These are phyloP conservation scores for Synodontis membranacea DNA, from an alignment of 2,113 vertebrate genomes.

Conservation along the genomic window DNA sequence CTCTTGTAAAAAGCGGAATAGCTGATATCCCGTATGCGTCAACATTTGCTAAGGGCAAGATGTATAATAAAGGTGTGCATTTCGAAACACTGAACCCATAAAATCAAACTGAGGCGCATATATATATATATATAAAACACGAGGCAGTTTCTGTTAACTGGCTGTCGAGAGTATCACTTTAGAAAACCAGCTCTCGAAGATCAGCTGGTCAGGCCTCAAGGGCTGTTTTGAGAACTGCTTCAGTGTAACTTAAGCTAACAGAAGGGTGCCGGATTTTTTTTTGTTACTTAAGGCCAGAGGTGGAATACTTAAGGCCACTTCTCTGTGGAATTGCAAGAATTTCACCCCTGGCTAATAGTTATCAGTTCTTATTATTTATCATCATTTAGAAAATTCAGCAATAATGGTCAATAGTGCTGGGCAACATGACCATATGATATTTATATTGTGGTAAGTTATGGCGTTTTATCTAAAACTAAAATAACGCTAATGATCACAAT, in stretches of 20 bases:
- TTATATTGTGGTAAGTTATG: not conserved
- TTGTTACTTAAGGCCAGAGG: not conserved
- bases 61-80: not conserved
- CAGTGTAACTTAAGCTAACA: not conserved
- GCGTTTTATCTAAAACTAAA: not conserved
- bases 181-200: not conserved
- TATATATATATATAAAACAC: too few relatives aligned
- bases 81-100: not conserved
- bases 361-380: not conserved
- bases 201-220: not conserved
- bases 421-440: not conserved
- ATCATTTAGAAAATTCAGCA: not conserved
- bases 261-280: not conserved
- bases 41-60: not conserved
- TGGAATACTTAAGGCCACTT: not conserved
- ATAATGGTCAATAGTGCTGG: not conserved
- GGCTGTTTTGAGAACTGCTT: not conserved
- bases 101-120: not conserved
- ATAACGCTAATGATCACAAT: not conserved
- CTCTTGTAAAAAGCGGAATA: constrained; percentile 19
- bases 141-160: constrained; percentile 1
- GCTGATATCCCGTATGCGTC: not conserved
- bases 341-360: not conserved
- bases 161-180: not conserved
- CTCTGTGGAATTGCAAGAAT: constrained; percentile 14